Percentiles rank a stretch among this genome's conserved stretches.
These are phyloP conservation scores for Styela clava DNA, from an alignment of 23 tunicate genomes.

Conservation along the genomic window DNA sequence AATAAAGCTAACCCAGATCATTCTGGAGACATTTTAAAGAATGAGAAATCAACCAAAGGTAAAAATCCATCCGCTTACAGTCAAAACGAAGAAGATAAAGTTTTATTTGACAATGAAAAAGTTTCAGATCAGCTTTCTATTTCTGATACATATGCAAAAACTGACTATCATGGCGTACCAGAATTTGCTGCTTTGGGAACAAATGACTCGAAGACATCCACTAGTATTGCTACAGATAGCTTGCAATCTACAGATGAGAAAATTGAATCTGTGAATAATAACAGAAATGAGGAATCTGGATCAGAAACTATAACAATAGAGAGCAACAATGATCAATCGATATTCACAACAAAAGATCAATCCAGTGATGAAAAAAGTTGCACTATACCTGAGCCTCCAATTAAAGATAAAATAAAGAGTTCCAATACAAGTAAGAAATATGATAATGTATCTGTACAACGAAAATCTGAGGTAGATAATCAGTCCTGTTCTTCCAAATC, in stretches of 20 bases:
- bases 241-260: neutral
- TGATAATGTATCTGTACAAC: neutral
- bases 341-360: neutral
- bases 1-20: neutral
- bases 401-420: too few relatives aligned
- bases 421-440: neutral
- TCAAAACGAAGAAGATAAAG: neutral
- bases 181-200: neutral
- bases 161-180: slow-evolving; percentile 17
- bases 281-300: neutral
- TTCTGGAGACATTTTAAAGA: neutral
- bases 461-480: neutral
- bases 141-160: neutral
- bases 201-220: neutral
- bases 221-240: neutral
- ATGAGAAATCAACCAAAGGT: neutral
- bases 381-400: neutral
- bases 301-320: neutral
- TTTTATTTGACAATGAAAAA: neutral
- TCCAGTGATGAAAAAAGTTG: neutral
- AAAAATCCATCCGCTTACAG: neutral
- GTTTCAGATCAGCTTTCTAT: neutral
- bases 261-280: neutral
- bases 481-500: neutral
- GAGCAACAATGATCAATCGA: neutral